A percentile compares a stretch with the other conserved stretches of the same genome.
These are phyloP conservation scores for Staurois parvus DNA, from an alignment of 2,797 vertebrate species.

Conservation along the genomic window DNA sequence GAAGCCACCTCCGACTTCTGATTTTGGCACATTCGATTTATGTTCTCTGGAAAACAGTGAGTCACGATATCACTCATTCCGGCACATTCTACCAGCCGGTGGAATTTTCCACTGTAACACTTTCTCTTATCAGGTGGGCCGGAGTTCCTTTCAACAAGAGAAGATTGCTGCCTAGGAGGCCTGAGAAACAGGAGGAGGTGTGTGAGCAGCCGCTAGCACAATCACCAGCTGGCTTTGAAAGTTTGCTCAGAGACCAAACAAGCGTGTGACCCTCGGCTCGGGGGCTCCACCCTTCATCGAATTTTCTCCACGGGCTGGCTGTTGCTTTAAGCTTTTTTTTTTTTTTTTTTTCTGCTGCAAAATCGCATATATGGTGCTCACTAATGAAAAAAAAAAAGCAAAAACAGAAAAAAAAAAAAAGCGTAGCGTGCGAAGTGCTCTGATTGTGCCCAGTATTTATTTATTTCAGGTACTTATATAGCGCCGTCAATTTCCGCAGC, in stretches of 20 bases:
- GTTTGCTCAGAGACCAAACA: neutral
- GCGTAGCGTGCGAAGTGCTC: no score
- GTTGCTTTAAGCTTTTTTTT: no score
- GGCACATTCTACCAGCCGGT: conserved; percentile 13
- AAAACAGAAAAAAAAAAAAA: no score
- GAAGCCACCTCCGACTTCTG: neutral
- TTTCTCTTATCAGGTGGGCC: conserved; percentile 28
- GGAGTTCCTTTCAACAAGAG: conserved; percentile 4
- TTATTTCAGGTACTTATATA: no score
- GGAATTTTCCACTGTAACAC: conserved; percentile 50
- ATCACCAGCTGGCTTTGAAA: neutral
- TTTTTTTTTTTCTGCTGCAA: no score
- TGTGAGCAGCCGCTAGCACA: neutral
- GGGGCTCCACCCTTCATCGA: no score
- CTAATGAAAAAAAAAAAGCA: no score
- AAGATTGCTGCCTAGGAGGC: conserved; percentile 15
- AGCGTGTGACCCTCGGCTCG: no score
- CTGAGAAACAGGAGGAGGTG: conserved; percentile 11
- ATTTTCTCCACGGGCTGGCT: no score
- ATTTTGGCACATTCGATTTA: conserved; percentile 35
- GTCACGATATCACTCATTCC: neutral
- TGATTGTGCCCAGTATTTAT: no score
- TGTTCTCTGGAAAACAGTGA: conserved; percentile 40
- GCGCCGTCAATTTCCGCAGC: no score
- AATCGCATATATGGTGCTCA: no score